Base-by-base conservation (phyloP, 2,797 vertebrate species). In the Rhinoraja longicauda region DNA sequence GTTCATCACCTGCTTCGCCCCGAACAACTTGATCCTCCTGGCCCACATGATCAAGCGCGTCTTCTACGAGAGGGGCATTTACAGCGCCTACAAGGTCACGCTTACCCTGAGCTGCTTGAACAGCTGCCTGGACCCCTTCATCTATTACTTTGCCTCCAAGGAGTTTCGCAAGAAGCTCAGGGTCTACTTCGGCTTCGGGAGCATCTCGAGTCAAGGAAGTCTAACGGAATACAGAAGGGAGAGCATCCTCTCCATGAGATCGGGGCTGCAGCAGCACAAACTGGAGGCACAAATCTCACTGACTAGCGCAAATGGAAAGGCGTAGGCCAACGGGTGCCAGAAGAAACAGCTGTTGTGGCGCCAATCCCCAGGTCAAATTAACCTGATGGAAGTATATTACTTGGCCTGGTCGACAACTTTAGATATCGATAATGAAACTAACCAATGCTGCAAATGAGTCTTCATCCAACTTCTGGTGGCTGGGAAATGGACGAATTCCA, bases 81-180 rank as follows among this genome's bases (percentile, higher is more conserved):
- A 99, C 93, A 95, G 95, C 94, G 96, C 95, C 72, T 99, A 99
- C 95, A 99, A 99, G 94, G 94, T 99, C 53, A 96, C 97, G 0
- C 96, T 99, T 3, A 97, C 97, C 70, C 95, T 99, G 67, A 99
- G 98, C 94, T 98, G 98, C 94, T 70, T 99, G 75, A 99, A 98
- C 93, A 99, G 98, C 94, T 99, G 98, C 94, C 94, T 99, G 0
- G 98, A 99, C 93, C 98, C 98, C 0, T 98, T 99, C 94, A 98
- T 99, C 94, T 99, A 99, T 93, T 99, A 99, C 94, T 98, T 99
- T 94, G 98, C 98, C 13, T 99, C 96, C 0, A 98, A 96, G 93
- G 98, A 99, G 86, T 99, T 99, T 93, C 96, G 97, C 93, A 96
- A 96, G 57, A 98, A 98, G 93, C 94, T 98, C 62, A 97, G 96